Evolutionary conservation across 2,888 invertebrate species (phyloP), one percentile per base, ranked within the genome.

Genomic region (Eurytoma adleriae): DNA sequence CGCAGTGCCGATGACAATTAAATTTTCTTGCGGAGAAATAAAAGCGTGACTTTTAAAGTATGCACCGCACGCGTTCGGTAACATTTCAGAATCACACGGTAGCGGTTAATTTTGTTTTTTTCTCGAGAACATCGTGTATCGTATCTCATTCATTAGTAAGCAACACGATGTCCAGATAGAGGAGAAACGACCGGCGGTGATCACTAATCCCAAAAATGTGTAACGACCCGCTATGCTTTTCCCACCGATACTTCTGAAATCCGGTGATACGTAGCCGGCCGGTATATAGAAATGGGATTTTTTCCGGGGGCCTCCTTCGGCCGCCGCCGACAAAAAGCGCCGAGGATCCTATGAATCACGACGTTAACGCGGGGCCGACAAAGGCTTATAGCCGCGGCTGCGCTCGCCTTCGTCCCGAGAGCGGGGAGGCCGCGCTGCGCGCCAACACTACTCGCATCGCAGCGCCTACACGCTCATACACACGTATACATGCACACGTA

Each of bases 361-460:
- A 83, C 74, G 83, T 83, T 83, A 85, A 84, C 84, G 78, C 83
- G 81, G 75, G 70, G 78, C 84, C 85, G 84, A 85, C 85, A 85
- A 85, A 85, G 85, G 83, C 81, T 70, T 72, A 78, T 66, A 72
- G 59, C 76, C 61, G 74, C 13, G 57, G 30, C 16, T 40, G 20
- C 50, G 57, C 57, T 61, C 18, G 40, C 52, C 24, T 2, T 20
- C 20, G 14, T 18, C 40, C 27, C 40, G n/a, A 64, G 64, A 64
- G 64, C 18, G 64, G 48, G 64, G 40, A 48, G 7, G 50, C 48
- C 7, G 10, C 69, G 14, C 14, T 3, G 4, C 12, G 50, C 2
- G 1, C 18, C 24, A n/a, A 40, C 27, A 24, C 16, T 24, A 24
- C 24, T 2, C 24, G 24, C 24, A 50, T 61, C 71, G 12, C 62